phyloP scores from a whole-genome alignment of 1,140 invertebrate species.

The Nixonia krombeini region DNA sequence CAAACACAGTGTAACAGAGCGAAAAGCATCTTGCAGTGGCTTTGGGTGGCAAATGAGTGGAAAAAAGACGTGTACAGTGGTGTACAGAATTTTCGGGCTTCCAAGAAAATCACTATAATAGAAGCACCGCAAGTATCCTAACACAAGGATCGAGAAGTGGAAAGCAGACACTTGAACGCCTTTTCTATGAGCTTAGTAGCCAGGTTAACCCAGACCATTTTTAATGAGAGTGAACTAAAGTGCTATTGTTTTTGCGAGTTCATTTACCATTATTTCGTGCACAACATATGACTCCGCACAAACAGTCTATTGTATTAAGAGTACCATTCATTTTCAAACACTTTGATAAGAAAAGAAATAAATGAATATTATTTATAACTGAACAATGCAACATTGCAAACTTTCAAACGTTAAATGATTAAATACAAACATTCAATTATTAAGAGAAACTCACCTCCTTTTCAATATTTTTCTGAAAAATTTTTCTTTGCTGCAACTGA shows the following conservation, averaged over 20 bases:
- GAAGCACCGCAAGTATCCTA: constrained; percentile 32
- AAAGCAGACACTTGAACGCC: constrained; percentile 45
- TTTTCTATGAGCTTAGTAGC: constrained; percentile 39
- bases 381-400: constrained; percentile 33
- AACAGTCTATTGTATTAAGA: too few species aligned
- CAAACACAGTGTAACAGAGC: too few species aligned
- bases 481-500: constrained; percentile 60
- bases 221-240: constrained; percentile 43
- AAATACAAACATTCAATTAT: not conserved
- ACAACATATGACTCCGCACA: too few species aligned
- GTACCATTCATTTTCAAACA: too few species aligned
- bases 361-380: too few species aligned
- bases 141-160: constrained; percentile 39
- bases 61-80: too few species aligned
- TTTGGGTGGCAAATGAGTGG: too few species aligned
- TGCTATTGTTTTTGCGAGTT: constrained; percentile 38
- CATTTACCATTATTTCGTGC: constrained; percentile 44
- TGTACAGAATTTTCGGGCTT: constrained; percentile 20
- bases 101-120: constrained; percentile 33
- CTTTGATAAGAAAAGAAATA: too few species aligned
- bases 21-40: too few species aligned
- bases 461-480: constrained; percentile 63
- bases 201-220: constrained; percentile 42
- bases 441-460: constrained; percentile 60
- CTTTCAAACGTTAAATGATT: constrained; percentile 17